Conservation (phyloP, 2,113 vertebrate species). For the Aspiorhynchus laticeps region DNA sequence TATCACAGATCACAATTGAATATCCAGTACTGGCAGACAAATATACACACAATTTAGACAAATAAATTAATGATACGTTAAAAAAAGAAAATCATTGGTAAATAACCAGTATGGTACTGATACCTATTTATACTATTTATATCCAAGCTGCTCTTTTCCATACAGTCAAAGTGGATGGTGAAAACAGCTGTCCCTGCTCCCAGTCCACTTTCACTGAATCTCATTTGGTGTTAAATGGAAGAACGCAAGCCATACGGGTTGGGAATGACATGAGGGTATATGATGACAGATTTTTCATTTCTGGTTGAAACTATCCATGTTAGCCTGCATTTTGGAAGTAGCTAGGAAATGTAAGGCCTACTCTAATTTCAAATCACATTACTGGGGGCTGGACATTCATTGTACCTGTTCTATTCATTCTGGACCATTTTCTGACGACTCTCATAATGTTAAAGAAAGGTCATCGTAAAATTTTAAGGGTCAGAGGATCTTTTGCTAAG, state of each 20-base stretch:
- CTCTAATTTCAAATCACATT: not conserved
- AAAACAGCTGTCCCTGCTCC: not conserved
- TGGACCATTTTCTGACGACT: not conserved
- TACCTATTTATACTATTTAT: not conserved
- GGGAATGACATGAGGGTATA: not conserved
- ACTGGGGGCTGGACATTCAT: not conserved
- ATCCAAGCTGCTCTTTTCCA: not conserved
- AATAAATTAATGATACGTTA: not conserved
- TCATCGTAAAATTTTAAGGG: not conserved
- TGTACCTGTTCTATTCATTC: not conserved
- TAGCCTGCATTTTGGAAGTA: not conserved
- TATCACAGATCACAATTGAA: not conserved
- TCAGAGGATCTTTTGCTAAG: not conserved
- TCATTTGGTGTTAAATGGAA: slow-evolving; percentile 2
- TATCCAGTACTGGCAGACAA: not conserved
- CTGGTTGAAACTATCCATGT: not conserved
- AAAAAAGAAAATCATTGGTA: not conserved
- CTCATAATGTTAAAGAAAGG: not conserved
- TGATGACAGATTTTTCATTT: not conserved
- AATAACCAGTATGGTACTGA: not conserved
- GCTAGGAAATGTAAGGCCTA: not conserved
- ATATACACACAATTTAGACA: not conserved
- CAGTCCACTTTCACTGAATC: not conserved
- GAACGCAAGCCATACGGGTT: not conserved
- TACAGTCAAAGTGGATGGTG: not conserved